These are phyloP conservation scores for Orchesellides sinensis DNA, from an alignment of 2,888 invertebrate species.

Conservation along the genomic window DNA sequence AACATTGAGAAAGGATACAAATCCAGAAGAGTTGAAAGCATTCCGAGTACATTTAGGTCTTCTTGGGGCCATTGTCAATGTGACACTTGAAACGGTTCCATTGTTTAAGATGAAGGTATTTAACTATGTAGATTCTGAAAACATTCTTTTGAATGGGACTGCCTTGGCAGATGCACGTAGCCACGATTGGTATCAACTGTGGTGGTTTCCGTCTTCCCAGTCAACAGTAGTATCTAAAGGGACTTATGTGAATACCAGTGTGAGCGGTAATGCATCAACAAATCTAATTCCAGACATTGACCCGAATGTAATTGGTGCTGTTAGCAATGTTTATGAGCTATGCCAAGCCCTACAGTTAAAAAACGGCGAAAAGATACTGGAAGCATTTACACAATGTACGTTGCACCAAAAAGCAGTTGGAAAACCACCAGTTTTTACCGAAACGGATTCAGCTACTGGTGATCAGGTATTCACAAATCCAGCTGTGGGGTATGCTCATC, in stretches of 20 bases:
- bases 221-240: slow-evolving; percentile 57
- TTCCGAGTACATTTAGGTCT: slow-evolving; percentile 62
- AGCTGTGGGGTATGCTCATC: slow-evolving; percentile 59
- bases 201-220: slow-evolving; percentile 59
- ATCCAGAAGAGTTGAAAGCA: slow-evolving; percentile 36
- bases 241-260: slow-evolving; percentile 20
- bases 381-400: slow-evolving; percentile 57
- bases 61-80: slow-evolving; percentile 58
- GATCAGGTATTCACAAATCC: slow-evolving; percentile 67
- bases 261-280: slow-evolving; percentile 51
- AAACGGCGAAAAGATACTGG: slow-evolving; percentile 49
- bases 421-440: slow-evolving; percentile 62
- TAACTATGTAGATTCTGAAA: slow-evolving; percentile 45
- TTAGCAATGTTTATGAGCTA: too few relatives aligned
- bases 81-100: slow-evolving; percentile 58
- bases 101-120: slow-evolving; percentile 58
- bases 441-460: slow-evolving; percentile 32
- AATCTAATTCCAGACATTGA: slow-evolving; percentile 61
- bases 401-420: slow-evolving; percentile 55
- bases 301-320: too few relatives aligned
- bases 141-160: slow-evolving; percentile 47
- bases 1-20: slow-evolving; percentile 4
- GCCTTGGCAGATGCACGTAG: slow-evolving; percentile 34
- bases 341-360: too few relatives aligned
- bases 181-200: slow-evolving; percentile 61